Base-by-base conservation (phyloP, 2,113 vertebrate genomes). In the Aphelocoma coerulescens region DNA sequence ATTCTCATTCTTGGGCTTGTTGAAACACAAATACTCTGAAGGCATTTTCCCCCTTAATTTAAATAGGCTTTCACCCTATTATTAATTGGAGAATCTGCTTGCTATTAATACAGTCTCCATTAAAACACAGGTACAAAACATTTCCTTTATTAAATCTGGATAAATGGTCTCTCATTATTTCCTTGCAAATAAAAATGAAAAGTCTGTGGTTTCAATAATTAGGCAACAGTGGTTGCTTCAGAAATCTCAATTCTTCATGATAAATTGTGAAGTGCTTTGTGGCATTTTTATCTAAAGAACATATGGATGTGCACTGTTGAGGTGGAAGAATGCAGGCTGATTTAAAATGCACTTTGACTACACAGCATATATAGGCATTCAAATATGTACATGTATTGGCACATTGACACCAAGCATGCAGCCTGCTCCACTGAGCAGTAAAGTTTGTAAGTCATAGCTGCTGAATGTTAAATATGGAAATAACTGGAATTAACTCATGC, bases 401-500 rank as follows among this genome's bases (percentile, higher is more conserved):
- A 85, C 75, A 73, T 69, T 65, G 89, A 43, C 75, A 24, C 41
- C 57, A 62, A 85, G 58, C 71, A 20, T 37, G 39, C 6, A 27
- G 32, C 61, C 67, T 88, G 78, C 85, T 91, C 59, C 71, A 88
- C 44, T 90, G 88, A 93, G 20, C 55, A 77, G 8, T 35, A 59
- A 35, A 39, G 33, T 90, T 93, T 8, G 4, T 77, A 93, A 91
- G 52, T 74, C 67, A 71, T 39, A 88, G 82, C 46, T 90, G 59
- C 81, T 88, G 63, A 71, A 86, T 74, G 68, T 80, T 96, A 88
- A 91, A 93, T 91, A 59, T 51, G 27, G 78, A 88, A 90, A 77
- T 93, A 91, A 86, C 61, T 74, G 75, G 75, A 63, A 55, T 93
- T 91, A 91, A 66, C 52, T 96, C 87, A 88, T 77, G 83, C 63